Base-by-base conservation (phyloP, 2,888 invertebrate species). In the Hydroisotoma schaefferi region DNA sequence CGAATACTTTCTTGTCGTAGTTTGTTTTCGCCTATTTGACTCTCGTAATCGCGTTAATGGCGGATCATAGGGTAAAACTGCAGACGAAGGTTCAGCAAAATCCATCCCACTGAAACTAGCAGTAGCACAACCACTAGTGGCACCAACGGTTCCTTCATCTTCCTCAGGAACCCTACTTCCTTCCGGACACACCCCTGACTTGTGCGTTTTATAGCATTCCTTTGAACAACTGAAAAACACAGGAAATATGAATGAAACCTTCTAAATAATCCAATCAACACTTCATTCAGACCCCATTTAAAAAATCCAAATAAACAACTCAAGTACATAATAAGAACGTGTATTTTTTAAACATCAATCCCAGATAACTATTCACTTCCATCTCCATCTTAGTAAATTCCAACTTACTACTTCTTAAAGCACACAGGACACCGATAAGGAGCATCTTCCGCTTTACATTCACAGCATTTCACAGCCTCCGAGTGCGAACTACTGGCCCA, bases 211-310 rank as follows among this genome's bases (percentile, higher is more conserved):
- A 22, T 48, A 68, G 46, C 68, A 68, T 12, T 10, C 43, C 6
- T 55, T 55, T 2, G 68, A 65, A 47, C 68, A 68, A 29, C 67
- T 67, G 28, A 18, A 49, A 55, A 2, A 49, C n/a, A n/a, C n/a
- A n/a, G n/a, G n/a, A n/a, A n/a, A n/a, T n/a, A n/a, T n/a, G n/a
- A n/a, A n/a, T n/a, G 25, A 56, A 59, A 52, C 40, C 6, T 54
- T 29, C 26, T 54, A 54, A 52, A 40, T 47, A 18, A 23, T 8
- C 20, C 12, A 26, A 47, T 10, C 20, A 22, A 47, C 15, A 12
- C 25, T n/a, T n/a, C n/a, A n/a, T n/a, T n/a, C n/a, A n/a, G n/a
- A n/a, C n/a, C 47, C 5, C 52, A 15, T 26, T 28, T 28, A 48
- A 48, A 20, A 25, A 49, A 49, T 15, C 20, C 28, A 8, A 3